Evolutionary conservation across 2,888 invertebrate species (phyloP).

Genomic region (Meloe dianella): DNA sequence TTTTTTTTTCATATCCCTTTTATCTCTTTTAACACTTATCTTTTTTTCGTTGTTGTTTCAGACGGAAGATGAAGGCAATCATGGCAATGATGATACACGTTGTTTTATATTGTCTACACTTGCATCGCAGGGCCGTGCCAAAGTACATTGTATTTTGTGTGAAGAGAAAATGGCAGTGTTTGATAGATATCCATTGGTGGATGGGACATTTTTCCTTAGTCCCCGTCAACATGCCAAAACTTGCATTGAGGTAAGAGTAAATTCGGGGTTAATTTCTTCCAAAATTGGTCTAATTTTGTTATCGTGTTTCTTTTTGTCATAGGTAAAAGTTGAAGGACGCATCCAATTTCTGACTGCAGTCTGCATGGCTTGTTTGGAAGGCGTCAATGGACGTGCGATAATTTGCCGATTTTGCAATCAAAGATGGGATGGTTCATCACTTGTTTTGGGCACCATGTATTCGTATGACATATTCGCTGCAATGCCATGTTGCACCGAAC

Average conservation of each 20-base stretch:
- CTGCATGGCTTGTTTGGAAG: slow-evolving; percentile 93
- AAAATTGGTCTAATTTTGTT: slow-evolving; percentile 13
- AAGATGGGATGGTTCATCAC: slow-evolving; percentile 91
- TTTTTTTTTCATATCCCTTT: not conserved
- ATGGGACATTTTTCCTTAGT: slow-evolving; percentile 97
- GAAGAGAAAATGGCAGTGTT: slow-evolving; percentile 89
- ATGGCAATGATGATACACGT: slow-evolving; percentile 97
- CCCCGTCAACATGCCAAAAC: slow-evolving; percentile 88
- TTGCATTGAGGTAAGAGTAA: slow-evolving; percentile 83
- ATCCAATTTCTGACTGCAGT: slow-evolving; percentile 91
- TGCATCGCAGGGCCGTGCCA: slow-evolving; percentile 87
- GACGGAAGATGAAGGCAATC: slow-evolving; percentile 98
- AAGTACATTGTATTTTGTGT: slow-evolving; percentile 87
- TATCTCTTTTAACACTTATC: not conserved
- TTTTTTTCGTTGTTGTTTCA: slow-evolving; percentile 61
- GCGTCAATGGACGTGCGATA: slow-evolving; percentile 76
- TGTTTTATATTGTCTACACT: slow-evolving; percentile 94
- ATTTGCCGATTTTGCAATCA: slow-evolving; percentile 85
- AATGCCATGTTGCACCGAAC: slow-evolving; percentile 92
- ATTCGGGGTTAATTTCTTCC: slow-evolving; percentile 9
- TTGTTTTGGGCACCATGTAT: slow-evolving; percentile 97
- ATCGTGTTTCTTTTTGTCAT: slow-evolving; percentile 53
- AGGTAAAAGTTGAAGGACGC: slow-evolving; percentile 91
- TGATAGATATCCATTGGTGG: slow-evolving; percentile 96
- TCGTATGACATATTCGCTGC: slow-evolving; percentile 98